These are phyloP conservation scores for Saturnia pavonia DNA, from an alignment of 2,888 invertebrate species.

Conservation along the genomic window DNA sequence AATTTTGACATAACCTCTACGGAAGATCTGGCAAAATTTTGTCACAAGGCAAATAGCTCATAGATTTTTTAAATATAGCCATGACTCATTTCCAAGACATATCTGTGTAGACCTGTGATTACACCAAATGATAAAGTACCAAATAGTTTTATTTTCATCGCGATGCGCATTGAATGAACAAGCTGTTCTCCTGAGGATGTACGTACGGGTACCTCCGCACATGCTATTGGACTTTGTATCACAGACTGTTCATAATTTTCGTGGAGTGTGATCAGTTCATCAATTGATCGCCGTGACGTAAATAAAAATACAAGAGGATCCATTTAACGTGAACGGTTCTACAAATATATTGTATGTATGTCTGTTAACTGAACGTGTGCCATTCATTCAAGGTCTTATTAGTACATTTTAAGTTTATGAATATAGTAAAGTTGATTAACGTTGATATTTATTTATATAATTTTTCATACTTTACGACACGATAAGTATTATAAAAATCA, in stretches of 20 bases:
- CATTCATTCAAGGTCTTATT: too few species aligned
- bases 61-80: not conserved
- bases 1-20: not conserved
- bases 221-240: not conserved
- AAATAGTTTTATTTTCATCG: too few species aligned
- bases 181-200: not conserved
- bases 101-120: too few species aligned
- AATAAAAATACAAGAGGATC: not conserved
- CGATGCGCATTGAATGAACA: not conserved
- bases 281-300: not conserved
- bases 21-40: not conserved
- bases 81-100: too few species aligned
- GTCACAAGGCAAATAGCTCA: not conserved
- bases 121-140: not conserved
- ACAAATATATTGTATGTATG: not conserved
- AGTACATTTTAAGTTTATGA: too few species aligned
- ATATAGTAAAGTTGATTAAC: too few species aligned
- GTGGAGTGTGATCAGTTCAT: constrained; percentile 1
- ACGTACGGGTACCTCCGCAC: not conserved
- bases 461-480: too few species aligned
- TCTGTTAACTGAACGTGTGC: not conserved
- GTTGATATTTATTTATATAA: too few species aligned
- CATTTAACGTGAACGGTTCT: not conserved
- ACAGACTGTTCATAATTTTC: not conserved
- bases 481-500: too few species aligned